Evolutionary conservation across 2,888 invertebrate species (phyloP), one percentile per base, ranked within the genome.

Genomic region (Leucoma salicis): DNA sequence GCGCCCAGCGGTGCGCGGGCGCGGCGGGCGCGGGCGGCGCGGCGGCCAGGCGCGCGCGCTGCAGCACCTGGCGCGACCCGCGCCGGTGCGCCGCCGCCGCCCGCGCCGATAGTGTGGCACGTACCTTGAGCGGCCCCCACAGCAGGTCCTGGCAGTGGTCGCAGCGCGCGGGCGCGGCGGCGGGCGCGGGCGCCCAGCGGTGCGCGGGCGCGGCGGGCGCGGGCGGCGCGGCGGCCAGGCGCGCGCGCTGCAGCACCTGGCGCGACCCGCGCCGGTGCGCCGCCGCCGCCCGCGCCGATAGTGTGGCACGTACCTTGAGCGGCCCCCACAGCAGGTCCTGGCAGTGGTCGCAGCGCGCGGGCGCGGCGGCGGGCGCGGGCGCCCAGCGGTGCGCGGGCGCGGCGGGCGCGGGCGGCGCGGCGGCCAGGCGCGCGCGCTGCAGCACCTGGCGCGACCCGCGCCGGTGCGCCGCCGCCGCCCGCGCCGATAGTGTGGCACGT

Each of bases 261-360:
- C 97, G 90, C 0, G 98, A 98, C 31, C 96, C 95, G 35, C 96
- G 93, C 85, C 96, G 96, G 84, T 98, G 98, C 51, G 95, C 93
- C 56, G 95, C 91, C 47, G n/a, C n/a, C n/a, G n/a, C n/a, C n/a
- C n/a, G n/a, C n/a, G n/a, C n/a, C n/a, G n/a, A n/a, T n/a, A n/a
- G n/a, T n/a, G n/a, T n/a, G n/a, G 14, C 18, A 4, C 10, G 14
- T 57, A 94, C 95, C 90, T 95, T 95, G 38, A 97, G 95, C 39
- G 97, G 96, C 10, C 97, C 97, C 97, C 97, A 98, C 35, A 98
- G 90, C 48, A 97, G 91, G 75, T 95, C 95, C 21, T 94, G 93
- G 85, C 98, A 98, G 68, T 95, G 94, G 90, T 97, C 97, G 84
- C 98, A 98, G 65, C 96, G 95, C 77, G 95, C 94, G 76, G 97